Evolutionary conservation across 2,888 invertebrate genomes (phyloP).

Genomic region (Colletes collaris): DNA sequence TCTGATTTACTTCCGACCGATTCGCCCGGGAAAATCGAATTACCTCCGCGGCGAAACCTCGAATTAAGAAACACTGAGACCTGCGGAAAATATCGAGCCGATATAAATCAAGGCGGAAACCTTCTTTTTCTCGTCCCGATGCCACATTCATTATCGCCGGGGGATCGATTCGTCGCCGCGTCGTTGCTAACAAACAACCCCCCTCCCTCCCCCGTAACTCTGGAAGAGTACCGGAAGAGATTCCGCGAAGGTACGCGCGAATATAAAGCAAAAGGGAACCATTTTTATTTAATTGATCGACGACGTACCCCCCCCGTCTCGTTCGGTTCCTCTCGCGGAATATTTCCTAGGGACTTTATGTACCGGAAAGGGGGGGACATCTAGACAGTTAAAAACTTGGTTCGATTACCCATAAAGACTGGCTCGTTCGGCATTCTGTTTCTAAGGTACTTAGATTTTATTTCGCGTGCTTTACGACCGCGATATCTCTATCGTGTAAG

Average conservation of each 20-base stretch:
- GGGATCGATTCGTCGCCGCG: constrained; percentile 56
- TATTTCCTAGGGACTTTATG: constrained; percentile 68
- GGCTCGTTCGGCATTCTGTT: constrained; percentile 74
- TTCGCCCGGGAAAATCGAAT: constrained; percentile 79
- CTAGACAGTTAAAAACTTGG: constrained; percentile 75
- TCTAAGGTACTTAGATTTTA: constrained; percentile 74
- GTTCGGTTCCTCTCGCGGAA: constrained; percentile 21
- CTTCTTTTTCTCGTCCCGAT: constrained; percentile 71
- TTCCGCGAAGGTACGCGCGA: too few relatives aligned
- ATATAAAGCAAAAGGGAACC: neutral
- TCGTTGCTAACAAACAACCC: constrained; percentile 41
- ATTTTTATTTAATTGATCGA: neutral
- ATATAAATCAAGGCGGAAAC: constrained; percentile 79
- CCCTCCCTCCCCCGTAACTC: too few relatives aligned
- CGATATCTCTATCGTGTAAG: constrained; percentile 60
- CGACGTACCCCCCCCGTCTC: neutral
- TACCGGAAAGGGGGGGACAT: constrained; percentile 71
- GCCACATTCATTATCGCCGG: constrained; percentile 65
- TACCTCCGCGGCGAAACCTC: constrained; percentile 76
- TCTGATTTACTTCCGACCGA: constrained; percentile 80
- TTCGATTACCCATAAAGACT: constrained; percentile 76
- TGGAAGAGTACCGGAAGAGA: neutral
- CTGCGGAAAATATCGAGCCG: constrained; percentile 81
- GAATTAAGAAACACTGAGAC: constrained; percentile 82
- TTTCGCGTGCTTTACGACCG: constrained; percentile 70